These are phyloP conservation scores for Andinoacara biseriatus DNA, from an alignment of 2,113 vertebrate species.

Conservation along the genomic window DNA sequence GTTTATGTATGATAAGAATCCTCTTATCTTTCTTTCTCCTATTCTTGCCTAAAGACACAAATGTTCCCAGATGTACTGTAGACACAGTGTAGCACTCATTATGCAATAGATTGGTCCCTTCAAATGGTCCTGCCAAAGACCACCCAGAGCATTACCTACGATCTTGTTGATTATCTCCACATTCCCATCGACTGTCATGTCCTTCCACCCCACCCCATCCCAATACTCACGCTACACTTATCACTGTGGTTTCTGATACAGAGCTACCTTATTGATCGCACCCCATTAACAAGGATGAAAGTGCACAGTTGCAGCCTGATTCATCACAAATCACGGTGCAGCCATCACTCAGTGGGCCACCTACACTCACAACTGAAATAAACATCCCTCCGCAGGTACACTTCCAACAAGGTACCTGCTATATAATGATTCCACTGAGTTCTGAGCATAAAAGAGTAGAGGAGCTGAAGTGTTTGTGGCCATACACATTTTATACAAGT, in stretches of 20 bases:
- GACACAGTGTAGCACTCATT: not conserved
- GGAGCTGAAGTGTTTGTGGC: not conserved
- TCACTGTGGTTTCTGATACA: conserved; percentile 52
- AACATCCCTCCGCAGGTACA: conserved; percentile 12
- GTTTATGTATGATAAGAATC: conserved; percentile 4
- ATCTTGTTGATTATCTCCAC: conserved; percentile 63
- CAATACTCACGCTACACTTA: conserved; percentile 32
- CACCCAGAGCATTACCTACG: conserved; percentile 39
- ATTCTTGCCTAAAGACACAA: conserved; percentile 5
- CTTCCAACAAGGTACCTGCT: not conserved
- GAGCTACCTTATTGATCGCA: conserved; percentile 59
- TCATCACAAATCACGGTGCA: conserved; percentile 36
- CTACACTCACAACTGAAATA: conserved; percentile 30
- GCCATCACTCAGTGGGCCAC: conserved; percentile 32
- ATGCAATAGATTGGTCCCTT: conserved; percentile 30
- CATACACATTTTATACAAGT: not conserved
- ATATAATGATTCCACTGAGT: not conserved
- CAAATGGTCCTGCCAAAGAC: conserved; percentile 39
- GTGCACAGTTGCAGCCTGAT: conserved; percentile 47
- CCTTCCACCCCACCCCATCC: not conserved
- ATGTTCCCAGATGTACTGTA: not conserved
- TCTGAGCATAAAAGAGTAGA: not conserved
- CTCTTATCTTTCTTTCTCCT: not conserved
- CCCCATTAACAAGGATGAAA: conserved; percentile 61
- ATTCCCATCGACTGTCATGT: conserved; percentile 61